phyloP scores from a whole-genome alignment of 2,113 vertebrate species.

The Fregetta grallaria region DNA sequence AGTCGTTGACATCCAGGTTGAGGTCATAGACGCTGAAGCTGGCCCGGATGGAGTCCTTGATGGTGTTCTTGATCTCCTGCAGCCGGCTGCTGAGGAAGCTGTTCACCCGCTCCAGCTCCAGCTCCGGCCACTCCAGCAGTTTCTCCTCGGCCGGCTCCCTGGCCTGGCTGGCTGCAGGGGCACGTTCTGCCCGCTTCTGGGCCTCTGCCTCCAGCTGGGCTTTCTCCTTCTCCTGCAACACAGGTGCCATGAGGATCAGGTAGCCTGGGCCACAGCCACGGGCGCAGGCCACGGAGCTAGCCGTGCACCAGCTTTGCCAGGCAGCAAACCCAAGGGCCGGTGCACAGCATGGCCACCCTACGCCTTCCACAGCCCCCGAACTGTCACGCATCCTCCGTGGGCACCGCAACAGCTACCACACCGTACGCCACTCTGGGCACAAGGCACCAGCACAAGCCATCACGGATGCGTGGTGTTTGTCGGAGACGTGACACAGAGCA shows the following conservation, averaged over 20 bases:
- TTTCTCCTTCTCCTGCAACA: slow-evolving; percentile 88
- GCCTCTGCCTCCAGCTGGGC: slow-evolving; percentile 81
- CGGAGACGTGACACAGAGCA: accelerated
- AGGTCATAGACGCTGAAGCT: slow-evolving; percentile 95
- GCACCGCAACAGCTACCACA: not conserved
- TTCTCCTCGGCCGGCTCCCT: slow-evolving; percentile 70
- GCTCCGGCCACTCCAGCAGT: slow-evolving; percentile 91
- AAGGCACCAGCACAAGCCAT: not conserved
- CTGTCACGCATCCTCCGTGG: accelerated
- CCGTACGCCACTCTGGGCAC: not conserved
- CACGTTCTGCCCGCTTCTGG: slow-evolving; percentile 70
- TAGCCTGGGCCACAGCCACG: accelerated
- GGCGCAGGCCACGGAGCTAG: accelerated
- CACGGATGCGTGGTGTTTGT: accelerated
- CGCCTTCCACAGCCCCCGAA: not conserved
- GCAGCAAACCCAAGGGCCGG: not conserved
- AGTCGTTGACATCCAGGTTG: slow-evolving; percentile 92
- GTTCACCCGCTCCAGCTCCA: slow-evolving; percentile 93
- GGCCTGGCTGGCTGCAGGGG: slow-evolving; percentile 61
- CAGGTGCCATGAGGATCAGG: not conserved
- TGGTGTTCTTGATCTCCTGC: slow-evolving; percentile 97
- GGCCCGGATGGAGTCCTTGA: slow-evolving; percentile 95
- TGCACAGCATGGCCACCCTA: accelerated
- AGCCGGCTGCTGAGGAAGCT: slow-evolving; percentile 95
- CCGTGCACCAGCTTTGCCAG: not conserved